phyloP scores from a whole-genome alignment of 2,888 invertebrate species.

The Papilio gigon region DNA sequence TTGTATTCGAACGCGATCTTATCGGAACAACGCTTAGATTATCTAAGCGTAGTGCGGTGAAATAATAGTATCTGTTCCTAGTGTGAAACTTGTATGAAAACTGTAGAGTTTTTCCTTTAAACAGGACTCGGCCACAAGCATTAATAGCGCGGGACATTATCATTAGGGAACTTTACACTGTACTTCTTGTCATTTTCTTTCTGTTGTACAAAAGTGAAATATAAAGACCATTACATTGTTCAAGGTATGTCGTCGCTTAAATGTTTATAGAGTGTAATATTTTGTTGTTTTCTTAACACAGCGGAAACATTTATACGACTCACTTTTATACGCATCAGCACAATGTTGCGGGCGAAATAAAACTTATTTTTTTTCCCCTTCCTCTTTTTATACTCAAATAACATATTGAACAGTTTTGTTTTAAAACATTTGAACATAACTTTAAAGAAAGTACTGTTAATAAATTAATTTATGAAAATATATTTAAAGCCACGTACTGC shows the following conservation, averaged over 20 bases:
- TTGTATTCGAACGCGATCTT: background rate
- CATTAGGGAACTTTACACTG: conserved; percentile 35
- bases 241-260: conserved; percentile 10
- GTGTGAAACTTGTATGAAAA: background rate
- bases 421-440: no score
- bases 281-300: conserved; percentile 18
- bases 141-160: conserved; percentile 32
- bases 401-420: background rate
- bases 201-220: conserved; percentile 17
- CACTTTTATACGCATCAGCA: background rate
- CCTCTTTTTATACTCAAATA: background rate
- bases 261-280: conserved; percentile 10
- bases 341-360: background rate
- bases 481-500: no score
- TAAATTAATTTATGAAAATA: no score
- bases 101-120: conserved; percentile 33
- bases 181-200: conserved; percentile 32
- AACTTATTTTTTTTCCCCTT: background rate
- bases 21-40: background rate
- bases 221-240: conserved; percentile 23
- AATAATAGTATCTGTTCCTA: background rate
- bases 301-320: background rate
- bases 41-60: background rate
- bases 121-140: conserved; percentile 26
- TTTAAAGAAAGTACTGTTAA: no score